These are phyloP conservation scores for Equus przewalskii DNA, from an alignment of 2,113 vertebrate genomes.

Conservation along the genomic window DNA sequence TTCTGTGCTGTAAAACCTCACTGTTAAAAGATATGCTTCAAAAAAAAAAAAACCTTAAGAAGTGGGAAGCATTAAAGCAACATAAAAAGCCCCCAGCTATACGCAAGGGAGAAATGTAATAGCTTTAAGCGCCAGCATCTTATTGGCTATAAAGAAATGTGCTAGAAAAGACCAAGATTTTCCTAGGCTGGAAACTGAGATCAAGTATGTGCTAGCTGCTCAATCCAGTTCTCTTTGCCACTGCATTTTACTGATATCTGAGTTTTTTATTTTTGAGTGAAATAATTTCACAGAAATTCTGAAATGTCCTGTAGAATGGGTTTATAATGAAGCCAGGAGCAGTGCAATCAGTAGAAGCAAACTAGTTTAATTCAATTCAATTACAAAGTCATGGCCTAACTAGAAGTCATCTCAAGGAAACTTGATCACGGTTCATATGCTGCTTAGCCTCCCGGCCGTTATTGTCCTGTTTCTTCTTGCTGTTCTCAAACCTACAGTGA, in stretches of 20 bases:
- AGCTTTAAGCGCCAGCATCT: not conserved
- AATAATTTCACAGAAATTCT: not conserved
- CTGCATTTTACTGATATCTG: not conserved
- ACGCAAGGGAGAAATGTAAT: not conserved
- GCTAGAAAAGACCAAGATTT: not conserved
- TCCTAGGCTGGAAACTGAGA: not conserved
- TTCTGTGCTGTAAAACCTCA: constrained; percentile 7
- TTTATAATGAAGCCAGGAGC: not conserved
- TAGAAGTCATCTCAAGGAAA: not conserved
- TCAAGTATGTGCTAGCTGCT: too few relatives aligned
- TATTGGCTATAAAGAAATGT: not conserved
- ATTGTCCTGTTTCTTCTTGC: not conserved
- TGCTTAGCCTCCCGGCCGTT: fast-evolving
- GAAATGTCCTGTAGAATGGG: not conserved
- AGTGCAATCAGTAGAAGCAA: not conserved
- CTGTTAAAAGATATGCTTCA: not conserved
- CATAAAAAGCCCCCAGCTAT: not conserved
- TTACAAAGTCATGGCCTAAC: not conserved
- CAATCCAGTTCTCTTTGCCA: not conserved
- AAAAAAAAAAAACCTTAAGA: not conserved
- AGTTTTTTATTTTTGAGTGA: not conserved
- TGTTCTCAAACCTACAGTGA: not conserved
- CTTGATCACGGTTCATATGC: fast-evolving
- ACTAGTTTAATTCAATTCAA: not conserved
- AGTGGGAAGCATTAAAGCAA: not conserved